Evolutionary conservation across 2,888 invertebrate genomes (phyloP).

Genomic region (Augiades crinisus): DNA sequence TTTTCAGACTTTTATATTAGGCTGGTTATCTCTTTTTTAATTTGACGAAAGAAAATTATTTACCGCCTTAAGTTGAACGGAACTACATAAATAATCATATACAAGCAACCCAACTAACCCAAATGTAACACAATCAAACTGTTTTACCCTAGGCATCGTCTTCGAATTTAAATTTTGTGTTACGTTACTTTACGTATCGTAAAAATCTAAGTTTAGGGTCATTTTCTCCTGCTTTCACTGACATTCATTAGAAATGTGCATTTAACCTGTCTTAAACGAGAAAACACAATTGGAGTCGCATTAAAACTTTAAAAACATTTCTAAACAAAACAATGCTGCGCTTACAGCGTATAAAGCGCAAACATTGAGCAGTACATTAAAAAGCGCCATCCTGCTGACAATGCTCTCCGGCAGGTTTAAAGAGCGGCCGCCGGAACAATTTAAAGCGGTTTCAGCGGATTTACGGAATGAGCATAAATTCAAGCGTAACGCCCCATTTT

Average conservation of each 20-base stretch:
- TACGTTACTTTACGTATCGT: too few relatives aligned
- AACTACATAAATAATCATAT: too few relatives aligned
- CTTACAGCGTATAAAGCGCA: slow-evolving; percentile 18
- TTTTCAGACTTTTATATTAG: too few relatives aligned
- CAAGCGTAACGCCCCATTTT: slow-evolving; percentile 21
- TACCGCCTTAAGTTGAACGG: too few relatives aligned
- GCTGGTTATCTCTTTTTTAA: too few relatives aligned
- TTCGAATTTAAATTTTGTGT: too few relatives aligned
- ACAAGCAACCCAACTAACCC: too few relatives aligned
- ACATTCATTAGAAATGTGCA: neutral
- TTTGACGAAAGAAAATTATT: too few relatives aligned
- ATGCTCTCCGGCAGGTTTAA: slow-evolving; percentile 23
- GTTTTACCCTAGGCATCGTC: too few relatives aligned
- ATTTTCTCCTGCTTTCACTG: too few relatives aligned
- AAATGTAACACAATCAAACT: too few relatives aligned
- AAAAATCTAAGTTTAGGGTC: too few relatives aligned
- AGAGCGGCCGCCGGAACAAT: slow-evolving; percentile 24
- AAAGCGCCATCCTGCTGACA: slow-evolving; percentile 26
- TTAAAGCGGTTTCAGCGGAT: slow-evolving; percentile 33
- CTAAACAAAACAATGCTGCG: slow-evolving; percentile 14
- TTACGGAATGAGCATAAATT: slow-evolving; percentile 33
- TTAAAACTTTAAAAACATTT: slow-evolving; percentile 5
- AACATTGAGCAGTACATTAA: slow-evolving; percentile 24
- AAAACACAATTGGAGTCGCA: neutral
- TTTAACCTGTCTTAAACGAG: neutral